Percentiles rank a stretch among this genome's conserved stretches.
phyloP scores from a whole-genome alignment of 1,140 invertebrate genomes.

The Saxidomus purpurata region DNA sequence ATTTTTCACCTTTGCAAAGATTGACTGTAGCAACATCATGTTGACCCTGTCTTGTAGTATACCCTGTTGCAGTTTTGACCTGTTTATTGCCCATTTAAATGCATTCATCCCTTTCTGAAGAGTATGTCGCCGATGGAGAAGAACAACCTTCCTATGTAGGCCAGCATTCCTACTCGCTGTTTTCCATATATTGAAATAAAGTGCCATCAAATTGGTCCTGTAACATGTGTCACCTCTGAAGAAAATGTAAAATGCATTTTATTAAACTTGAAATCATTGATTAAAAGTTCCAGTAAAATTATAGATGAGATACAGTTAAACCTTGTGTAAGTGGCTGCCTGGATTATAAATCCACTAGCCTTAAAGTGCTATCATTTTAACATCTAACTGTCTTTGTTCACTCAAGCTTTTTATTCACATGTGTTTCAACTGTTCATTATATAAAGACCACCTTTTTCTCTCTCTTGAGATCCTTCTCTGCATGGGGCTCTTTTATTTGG shows the following conservation, averaged over 20 bases:
- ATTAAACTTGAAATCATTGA: too few species aligned
- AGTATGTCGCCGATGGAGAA: slow-evolving; percentile 65
- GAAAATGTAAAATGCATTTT: background rate
- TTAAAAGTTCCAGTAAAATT: too few species aligned
- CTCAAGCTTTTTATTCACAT: too few species aligned
- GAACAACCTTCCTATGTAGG: slow-evolving; percentile 49
- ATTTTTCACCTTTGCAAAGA: slow-evolving; percentile 68
- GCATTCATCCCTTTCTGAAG: slow-evolving; percentile 75
- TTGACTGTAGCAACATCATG: slow-evolving; percentile 51
- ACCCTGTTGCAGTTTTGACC: slow-evolving; percentile 70
- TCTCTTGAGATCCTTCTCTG: too few species aligned
- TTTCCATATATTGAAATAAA: slow-evolving; percentile 67
- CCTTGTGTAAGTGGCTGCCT: too few species aligned
- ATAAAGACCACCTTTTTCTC: too few species aligned
- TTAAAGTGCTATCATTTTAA: too few species aligned
- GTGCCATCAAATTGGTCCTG: slow-evolving; percentile 48
- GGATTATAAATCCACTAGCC: too few species aligned
- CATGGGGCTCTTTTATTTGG: too few species aligned
- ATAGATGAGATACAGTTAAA: too few species aligned
- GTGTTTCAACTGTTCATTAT: too few species aligned
- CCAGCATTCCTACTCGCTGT: slow-evolving; percentile 34
- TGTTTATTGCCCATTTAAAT: slow-evolving; percentile 75
- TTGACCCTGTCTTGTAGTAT: slow-evolving; percentile 72
- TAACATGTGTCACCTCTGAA: slow-evolving; percentile 73
- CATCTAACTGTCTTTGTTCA: too few species aligned